phyloP scores from a whole-genome alignment of 2,113 vertebrate genomes.

The Hemibagrus wyckioides region DNA sequence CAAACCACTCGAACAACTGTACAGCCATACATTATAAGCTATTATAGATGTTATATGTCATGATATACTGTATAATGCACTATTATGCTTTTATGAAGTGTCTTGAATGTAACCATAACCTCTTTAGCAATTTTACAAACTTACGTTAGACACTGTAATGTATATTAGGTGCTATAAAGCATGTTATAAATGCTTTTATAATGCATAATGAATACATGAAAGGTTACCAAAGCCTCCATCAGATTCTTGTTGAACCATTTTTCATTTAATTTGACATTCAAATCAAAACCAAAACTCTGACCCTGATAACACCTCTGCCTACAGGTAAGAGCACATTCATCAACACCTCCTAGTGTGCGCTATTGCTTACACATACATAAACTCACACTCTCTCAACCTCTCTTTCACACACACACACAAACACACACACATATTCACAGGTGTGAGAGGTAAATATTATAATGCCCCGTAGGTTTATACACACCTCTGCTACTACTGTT shows the following conservation, averaged over 20 bases:
- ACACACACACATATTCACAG: slow-evolving; percentile 22
- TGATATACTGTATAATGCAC: not conserved
- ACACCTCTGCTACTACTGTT: slow-evolving; percentile 14
- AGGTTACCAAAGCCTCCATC: not conserved
- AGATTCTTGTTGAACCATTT: not conserved
- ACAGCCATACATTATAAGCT: not conserved
- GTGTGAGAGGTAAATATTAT: slow-evolving; percentile 36
- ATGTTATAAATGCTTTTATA: not conserved
- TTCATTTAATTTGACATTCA: not conserved
- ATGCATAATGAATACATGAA: not conserved
- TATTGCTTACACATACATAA: slow-evolving; percentile 21
- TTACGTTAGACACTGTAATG: not conserved
- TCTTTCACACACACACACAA: slow-evolving; percentile 23
- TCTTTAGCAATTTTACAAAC: not conserved
- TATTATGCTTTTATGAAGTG: not conserved
- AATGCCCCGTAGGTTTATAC: slow-evolving; percentile 33
- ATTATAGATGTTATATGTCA: not conserved
- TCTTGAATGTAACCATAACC: not conserved
- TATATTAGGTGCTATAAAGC: not conserved
- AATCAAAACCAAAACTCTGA: slow-evolving; percentile 19
- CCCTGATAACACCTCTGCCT: slow-evolving; percentile 27
- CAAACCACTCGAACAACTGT: not conserved
- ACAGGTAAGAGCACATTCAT: slow-evolving; percentile 43
- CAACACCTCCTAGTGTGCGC: slow-evolving; percentile 44
- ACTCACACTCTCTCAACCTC: not conserved